These are phyloP conservation scores for Lamellibrachia satsuma DNA, from an alignment of 2,888 invertebrate genomes.

Conservation along the genomic window DNA sequence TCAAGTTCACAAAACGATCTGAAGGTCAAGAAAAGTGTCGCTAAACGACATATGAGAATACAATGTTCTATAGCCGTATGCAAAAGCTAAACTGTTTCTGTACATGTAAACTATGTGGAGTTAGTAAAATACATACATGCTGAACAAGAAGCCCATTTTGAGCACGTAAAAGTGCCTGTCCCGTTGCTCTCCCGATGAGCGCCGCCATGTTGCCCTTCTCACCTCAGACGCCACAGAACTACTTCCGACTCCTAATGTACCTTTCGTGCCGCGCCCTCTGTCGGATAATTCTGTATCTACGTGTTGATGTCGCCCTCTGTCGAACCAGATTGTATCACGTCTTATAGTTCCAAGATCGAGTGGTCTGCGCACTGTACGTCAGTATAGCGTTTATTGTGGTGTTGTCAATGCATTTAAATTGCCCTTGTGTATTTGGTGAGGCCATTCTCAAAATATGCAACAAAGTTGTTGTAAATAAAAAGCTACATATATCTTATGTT, in stretches of 20 bases:
- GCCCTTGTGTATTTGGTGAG: background rate
- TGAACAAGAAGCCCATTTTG: constrained; percentile 40
- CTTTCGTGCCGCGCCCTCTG: background rate
- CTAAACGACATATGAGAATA: background rate
- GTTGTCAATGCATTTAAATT: background rate
- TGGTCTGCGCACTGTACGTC: background rate
- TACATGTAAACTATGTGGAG: background rate
- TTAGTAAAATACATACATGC: constrained; percentile 37
- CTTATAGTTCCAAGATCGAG: background rate
- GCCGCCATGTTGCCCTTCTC: constrained; percentile 52
- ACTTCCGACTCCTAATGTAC: background rate
- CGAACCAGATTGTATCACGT: background rate
- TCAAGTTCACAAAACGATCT: constrained; percentile 13
- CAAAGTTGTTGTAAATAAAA: background rate
- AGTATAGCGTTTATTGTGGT: background rate
- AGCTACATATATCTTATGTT: background rate
- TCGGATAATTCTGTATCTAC: background rate
- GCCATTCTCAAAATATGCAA: background rate
- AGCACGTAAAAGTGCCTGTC: constrained; percentile 51
- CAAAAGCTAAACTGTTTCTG: background rate
- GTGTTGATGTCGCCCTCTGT: background rate
- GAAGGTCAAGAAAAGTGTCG: constrained; percentile 17
- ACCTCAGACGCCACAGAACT: constrained; percentile 17
- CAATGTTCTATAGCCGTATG: constrained; percentile 12
- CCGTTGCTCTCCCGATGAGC: constrained; percentile 51